Evolutionary conservation across 2,797 vertebrate species (phyloP), one percentile per base, ranked within the genome.

Genomic region (Sebastes aleutianus): DNA sequence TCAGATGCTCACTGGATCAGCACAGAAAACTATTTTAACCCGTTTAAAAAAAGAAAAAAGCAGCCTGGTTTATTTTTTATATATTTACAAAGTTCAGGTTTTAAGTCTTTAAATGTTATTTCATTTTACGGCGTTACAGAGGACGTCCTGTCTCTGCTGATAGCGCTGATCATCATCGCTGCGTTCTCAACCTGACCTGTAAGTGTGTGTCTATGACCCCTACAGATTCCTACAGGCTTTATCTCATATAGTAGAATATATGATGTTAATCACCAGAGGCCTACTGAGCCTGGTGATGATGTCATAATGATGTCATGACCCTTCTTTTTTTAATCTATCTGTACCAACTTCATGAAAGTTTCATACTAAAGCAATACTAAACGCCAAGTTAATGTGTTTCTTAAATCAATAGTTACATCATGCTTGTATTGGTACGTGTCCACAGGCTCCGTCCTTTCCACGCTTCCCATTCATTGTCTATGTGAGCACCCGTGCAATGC

Each of bases 1-100:
- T 80, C 74, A 71, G 81, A 70, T 83, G 32, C 24, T 57, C 56
- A 26, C 11, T 70, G 64, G 11, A 8, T 56, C 58, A 32, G 32
- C 31, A 29, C 12, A n/a, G 53, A 10, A 64, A 65, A 14, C 24
- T 3, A 57, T 53, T 36, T 36, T 12, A 32, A 32, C 34, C 11
- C 11, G 11, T 36, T 36, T 36, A 32, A 32, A 32, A 32, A 10
- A 31, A 31, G 31, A 36, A 36, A 34, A 11, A 36, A 36, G 34
- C 34, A 36, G 36, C 36, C 36, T 39, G 12, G 36, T 39, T 39
- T 39, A 13, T 31, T 31, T 39, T 39, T 39, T 13, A 39, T 39
- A 13, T 39, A 39, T 39, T 39, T 39, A 4, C 36, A 39, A 39
- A 39, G 36, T 39, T 39, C 36, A 39, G 12, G 34, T 36, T 39